Conservation (phyloP, 2,888 invertebrate species). For the Muscina levida region DNA sequence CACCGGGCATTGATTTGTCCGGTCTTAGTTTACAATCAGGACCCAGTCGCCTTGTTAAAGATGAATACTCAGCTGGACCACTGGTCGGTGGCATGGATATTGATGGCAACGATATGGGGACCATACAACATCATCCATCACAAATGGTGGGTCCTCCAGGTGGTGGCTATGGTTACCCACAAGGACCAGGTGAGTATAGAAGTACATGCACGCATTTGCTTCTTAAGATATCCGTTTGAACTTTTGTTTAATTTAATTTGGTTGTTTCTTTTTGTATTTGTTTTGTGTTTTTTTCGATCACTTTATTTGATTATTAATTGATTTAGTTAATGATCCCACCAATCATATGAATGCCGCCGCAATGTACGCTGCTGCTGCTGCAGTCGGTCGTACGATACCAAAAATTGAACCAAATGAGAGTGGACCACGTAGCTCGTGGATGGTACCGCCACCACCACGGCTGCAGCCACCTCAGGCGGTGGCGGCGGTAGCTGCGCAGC, state of each 20-base stretch:
- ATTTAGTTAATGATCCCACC: constrained; percentile 77
- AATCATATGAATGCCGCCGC: constrained; percentile 77
- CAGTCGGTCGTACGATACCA: constrained; percentile 78
- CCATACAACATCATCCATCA: constrained; percentile 87
- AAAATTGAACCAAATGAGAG: constrained; percentile 79
- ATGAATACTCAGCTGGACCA: constrained; percentile 92
- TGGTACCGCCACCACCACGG: constrained; percentile 78
- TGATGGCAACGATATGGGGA: constrained; percentile 83
- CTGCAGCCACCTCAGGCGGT: constrained; percentile 71
- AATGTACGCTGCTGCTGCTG: constrained; percentile 73
- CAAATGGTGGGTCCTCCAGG: constrained; percentile 79
- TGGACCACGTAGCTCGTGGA: constrained; percentile 77
- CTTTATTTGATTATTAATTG: constrained; percentile 59
- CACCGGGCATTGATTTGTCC: constrained; percentile 97
- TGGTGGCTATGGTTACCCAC: constrained; percentile 79
- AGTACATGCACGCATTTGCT: not conserved
- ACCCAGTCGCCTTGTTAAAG: constrained; percentile 92
- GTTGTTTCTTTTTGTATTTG: constrained; percentile 61
- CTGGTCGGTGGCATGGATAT: constrained; percentile 81
- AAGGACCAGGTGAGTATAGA: constrained; percentile 74
- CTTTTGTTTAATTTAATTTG: constrained; percentile 47
- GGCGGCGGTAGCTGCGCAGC: constrained; percentile 67
- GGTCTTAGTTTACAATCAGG: constrained; percentile 93
- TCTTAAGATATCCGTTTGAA: constrained; percentile 56
- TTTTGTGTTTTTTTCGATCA: constrained; percentile 55